Evolutionary conservation across 2,888 invertebrate genomes (phyloP), one percentile per base, ranked within the genome.

Genomic region (Phrixothrix hirtus): DNA sequence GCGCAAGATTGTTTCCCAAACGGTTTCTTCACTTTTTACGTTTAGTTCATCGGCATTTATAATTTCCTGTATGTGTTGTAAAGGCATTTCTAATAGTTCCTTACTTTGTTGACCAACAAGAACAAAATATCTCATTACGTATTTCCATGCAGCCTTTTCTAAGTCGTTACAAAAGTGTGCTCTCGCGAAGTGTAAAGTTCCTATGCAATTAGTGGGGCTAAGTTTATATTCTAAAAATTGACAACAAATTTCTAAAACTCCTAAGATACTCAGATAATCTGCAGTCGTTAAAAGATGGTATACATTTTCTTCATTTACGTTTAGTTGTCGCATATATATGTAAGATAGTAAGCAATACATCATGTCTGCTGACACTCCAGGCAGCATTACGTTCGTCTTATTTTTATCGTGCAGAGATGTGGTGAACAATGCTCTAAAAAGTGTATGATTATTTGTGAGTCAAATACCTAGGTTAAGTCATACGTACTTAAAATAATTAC

Each of bases 401-500:
- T 79, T 83, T 69, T 86, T 84, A n/a, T 82, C 81, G 70, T 88
- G 86, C 60, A 92, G 76, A 9, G 86, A 84, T 55, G 91, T 92
- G 41, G 92, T 92, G 73, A 93, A 93, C 21, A 92, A 77, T 32
- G 91, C 87, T 74, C 92, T 88, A 73, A 15, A 71, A 70, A 55
- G 2, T 26, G 47, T n/a, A n/a, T n/a, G n/a, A n/a, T n/a, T n/a
- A n/a, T n/a, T n/a, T n/a, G n/a, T n/a, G n/a, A n/a, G n/a, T n/a
- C n/a, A n/a, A n/a, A n/a, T n/a, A n/a, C n/a, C n/a, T n/a, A n/a
- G n/a, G n/a, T n/a, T n/a, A n/a, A n/a, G n/a, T n/a, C n/a, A n/a
- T n/a, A 69, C 75, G 74, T 78, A 91, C 91, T 88, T 83, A 78
- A 95, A 95, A 78, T 94, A 95, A 29, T 89, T 86, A 71, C 95